Conservation (phyloP, 2,113 vertebrate genomes). For the Recurvirostra avosetta region DNA sequence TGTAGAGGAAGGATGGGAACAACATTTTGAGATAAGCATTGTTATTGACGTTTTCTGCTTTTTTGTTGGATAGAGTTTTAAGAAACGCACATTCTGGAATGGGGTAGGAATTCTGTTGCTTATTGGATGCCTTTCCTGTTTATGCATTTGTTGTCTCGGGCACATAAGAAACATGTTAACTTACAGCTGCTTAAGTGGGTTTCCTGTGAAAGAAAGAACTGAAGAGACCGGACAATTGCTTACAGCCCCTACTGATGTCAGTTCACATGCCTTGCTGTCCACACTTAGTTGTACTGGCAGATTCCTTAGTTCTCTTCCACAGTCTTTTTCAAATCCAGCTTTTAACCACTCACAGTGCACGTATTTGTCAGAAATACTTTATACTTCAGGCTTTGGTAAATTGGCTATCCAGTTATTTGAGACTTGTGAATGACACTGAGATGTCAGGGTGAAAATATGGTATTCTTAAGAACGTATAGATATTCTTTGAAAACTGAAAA, state of each 20-base stretch:
- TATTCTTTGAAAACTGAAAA: not conserved
- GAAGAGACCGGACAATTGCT: not conserved
- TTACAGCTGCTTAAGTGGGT: not conserved
- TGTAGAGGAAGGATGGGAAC: not conserved
- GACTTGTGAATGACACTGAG: not conserved
- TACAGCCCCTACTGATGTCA: not conserved
- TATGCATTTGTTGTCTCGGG: not conserved
- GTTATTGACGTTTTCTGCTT: not conserved
- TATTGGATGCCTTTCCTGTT: not conserved
- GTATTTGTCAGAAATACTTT: not conserved
- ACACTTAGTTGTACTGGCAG: not conserved
- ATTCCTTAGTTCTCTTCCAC: not conserved
- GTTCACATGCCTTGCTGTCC: not conserved
- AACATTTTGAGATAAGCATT: not conserved
- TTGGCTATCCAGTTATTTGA: not conserved
- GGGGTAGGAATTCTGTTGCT: not conserved
- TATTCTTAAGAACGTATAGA: not conserved
- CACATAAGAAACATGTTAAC: not conserved
- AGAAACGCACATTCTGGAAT: not conserved
- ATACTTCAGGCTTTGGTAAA: not conserved
- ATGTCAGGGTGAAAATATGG: not conserved
- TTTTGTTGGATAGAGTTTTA: not conserved
- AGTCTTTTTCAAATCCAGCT: not conserved
- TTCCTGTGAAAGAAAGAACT: not conserved
- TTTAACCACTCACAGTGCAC: not conserved